Evolutionary conservation across 2,113 vertebrate species (phyloP).

Genomic region (Sitta europaea): DNA sequence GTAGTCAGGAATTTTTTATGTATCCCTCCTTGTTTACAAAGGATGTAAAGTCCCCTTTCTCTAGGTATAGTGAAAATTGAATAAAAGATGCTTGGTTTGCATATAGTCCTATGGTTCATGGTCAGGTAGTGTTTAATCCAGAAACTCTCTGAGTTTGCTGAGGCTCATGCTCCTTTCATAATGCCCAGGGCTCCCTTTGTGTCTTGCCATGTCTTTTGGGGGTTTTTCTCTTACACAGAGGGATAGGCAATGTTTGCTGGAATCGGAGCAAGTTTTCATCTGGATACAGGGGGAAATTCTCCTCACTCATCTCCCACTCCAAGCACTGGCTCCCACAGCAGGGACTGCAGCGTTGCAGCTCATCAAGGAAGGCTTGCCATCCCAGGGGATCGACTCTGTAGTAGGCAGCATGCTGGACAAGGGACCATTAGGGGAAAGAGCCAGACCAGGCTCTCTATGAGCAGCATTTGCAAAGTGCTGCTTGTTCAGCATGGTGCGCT

Average conservation of each 20-base stretch:
- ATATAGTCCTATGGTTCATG: fast-evolving
- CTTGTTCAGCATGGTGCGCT: fast-evolving
- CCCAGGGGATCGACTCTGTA: fast-evolving
- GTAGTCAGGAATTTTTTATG: background rate
- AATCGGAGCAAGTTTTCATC: background rate
- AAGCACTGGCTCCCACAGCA: background rate
- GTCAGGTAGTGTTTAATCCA: background rate
- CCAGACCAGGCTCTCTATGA: fast-evolving
- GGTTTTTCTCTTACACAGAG: background rate
- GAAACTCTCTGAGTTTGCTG: background rate
- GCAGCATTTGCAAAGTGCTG: background rate
- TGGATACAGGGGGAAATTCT: fast-evolving
- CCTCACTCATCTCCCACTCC: fast-evolving
- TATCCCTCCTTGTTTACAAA: background rate
- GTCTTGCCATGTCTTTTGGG: background rate
- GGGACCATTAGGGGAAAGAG: fast-evolving
- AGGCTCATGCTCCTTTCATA: background rate
- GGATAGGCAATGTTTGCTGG: background rate
- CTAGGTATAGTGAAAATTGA: background rate
- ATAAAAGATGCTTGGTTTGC: background rate
- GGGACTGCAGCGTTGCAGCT: fast-evolving
- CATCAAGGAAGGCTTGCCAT: background rate
- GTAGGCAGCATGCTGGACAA: background rate
- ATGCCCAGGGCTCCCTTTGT: background rate
- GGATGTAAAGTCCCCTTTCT: background rate